Base-by-base conservation (phyloP, 2,797 vertebrate genomes). In the Chelon labrosus region DNA sequence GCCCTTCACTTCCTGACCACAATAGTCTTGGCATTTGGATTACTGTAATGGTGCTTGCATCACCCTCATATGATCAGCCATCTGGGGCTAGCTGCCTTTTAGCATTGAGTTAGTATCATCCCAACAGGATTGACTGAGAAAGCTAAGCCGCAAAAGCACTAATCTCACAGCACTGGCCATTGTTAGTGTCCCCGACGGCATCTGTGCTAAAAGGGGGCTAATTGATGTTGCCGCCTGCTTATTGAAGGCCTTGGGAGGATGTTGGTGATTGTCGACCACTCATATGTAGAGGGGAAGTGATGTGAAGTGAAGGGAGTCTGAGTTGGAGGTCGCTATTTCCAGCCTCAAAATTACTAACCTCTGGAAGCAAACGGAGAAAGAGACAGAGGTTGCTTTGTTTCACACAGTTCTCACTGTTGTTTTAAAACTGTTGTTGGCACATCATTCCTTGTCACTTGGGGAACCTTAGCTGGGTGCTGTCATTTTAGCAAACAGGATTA, bases 151-250 rank as follows among this genome's bases (percentile, higher is more conserved):
- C 57, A 64, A 61, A 80, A 85, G 77, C 68, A 75, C 72, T 91
- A 85, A 89, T 90, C 90, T 82, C 63, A 56, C 57, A 69, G 65
- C 70, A 17, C 49, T 44, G 65, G 61, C 83, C 61, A 79, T 87
- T 91, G 88, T 89, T 72, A 51, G 22, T n/a, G 51, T 76, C 79
- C 81, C 86, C 7, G n/a, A 46, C 9, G 75, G 81, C 65, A 51
- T 70, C 54, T 13, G 65, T 20, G 70, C 88, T 90, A 82, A 90
- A 89, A 85, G 72, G 61, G 58, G 82, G 70, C 88, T 92, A 92
- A 92, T 92, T 92, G 91, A 92, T 92, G 90, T 89, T 74, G 83
- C 90, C 84, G 90, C 63, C 82, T 60, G 87, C 76, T 91, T 79
- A 85, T 69, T 85, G 70, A 10, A 9, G 63, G 67, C 76, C 77